Conservation (phyloP, 2,113 vertebrate species). For the Apus apus region DNA sequence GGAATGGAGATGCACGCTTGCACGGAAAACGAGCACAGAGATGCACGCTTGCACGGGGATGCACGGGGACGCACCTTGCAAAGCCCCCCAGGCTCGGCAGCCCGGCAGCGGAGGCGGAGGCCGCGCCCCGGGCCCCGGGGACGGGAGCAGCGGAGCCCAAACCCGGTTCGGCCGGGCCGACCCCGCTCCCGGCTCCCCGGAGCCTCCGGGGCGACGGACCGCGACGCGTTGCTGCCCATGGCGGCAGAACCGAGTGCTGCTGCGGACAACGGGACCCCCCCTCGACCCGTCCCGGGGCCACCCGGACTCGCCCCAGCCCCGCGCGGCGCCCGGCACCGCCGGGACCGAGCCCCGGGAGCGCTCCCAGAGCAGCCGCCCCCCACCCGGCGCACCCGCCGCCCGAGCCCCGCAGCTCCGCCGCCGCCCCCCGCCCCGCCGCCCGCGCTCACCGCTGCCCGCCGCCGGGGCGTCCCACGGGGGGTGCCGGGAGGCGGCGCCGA, state of each 20-base stretch:
- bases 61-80: neutral
- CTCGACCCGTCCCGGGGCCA: neutral
- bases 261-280: too few species aligned
- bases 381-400: neutral
- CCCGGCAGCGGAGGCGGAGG: neutral
- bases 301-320: neutral
- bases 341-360: neutral
- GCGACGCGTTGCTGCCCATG: neutral
- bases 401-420: neutral
- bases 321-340: neutral
- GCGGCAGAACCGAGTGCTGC: neutral
- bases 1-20: too few species aligned
- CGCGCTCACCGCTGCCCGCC: conserved; percentile 83
- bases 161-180: neutral
- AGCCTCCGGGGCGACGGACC: neutral
- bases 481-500: conserved; percentile 81
- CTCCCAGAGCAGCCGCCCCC: neutral
- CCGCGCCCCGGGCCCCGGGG: neutral
- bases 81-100: neutral
- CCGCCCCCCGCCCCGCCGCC: neutral
- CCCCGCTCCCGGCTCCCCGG: neutral
- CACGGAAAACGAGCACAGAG: too few species aligned
- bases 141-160: neutral
- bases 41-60: too few species aligned
- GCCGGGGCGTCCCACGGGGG: conserved; percentile 81